Evolutionary conservation across 2,113 vertebrate genomes (phyloP), one percentile per base, ranked within the genome.

Genomic region (Amphiprion ocellaris): DNA sequence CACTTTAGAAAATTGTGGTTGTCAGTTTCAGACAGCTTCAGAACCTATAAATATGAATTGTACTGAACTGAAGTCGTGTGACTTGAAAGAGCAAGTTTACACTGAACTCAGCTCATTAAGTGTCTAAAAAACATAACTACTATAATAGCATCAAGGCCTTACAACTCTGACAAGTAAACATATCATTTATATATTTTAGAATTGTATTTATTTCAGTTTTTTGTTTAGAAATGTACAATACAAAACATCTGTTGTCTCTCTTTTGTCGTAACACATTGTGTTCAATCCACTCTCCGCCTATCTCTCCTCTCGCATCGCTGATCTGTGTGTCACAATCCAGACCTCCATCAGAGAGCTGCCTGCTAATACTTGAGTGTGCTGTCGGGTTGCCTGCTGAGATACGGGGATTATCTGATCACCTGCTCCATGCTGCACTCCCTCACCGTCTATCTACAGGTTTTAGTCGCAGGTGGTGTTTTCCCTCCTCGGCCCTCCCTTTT

Each of bases 341-440:
- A 75, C 77, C 83, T 83, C 81, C 86, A 87, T 90, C 87, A 59
- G 46, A 64, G 85, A 68, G 74, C 49, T 77, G 71, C 65, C 59
- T 76, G 86, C 78, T 85, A 85, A 83, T 87, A 54, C 89, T 21
- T 61, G 67, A 86, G 82, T 52, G 53, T 49, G 55, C 71, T 61
- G 53, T 63, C 7, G 37, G 70, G 69, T 61, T 64, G 63, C 77
- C 70, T 58, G 76, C 81, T 80, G 76, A 74, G 81, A 89, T 87
- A 76, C 49, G 67, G 89, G 87, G 85, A 85, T 91, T 87, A 92
- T 91, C 91, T 89, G 86, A 92, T 90, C 90, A 90, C 86, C 86
- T 90, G 86, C 76, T 86, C 69, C 77, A 82, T 10, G 6, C 72
- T 77, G 49, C 76, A 74, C 85, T 83, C 66, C 68, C 77, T 77